Base-by-base conservation (phyloP, 2,113 vertebrate genomes). In the Clarias macrocephalus region DNA sequence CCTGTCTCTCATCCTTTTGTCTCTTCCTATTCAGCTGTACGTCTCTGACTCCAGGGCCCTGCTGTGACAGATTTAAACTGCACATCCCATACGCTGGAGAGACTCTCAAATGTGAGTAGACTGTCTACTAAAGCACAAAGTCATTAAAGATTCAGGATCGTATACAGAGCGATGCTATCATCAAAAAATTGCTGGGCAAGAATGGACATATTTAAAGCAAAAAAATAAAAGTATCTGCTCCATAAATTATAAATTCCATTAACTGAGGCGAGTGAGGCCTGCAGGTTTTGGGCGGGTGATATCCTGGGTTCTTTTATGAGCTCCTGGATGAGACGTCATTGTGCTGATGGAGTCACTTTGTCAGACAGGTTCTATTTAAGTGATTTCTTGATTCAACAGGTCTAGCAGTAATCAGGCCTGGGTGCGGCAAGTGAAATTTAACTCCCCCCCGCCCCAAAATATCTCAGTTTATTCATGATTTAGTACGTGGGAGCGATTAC, bases 81-180 rank as follows among this genome's bases (percentile, higher is more conserved):
- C 98, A 99, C 92, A 99, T 99, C 88, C 98, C 98, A 1, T 99
- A 99, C 84, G 98, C 98, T 86, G 98, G 98, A 94, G 98, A 99
- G 93, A 99, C 97, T 12, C 95, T 99, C 65, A 99, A 99, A 96
- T 99, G 98, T 99, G 94, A 97, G 98, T 73, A 84, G 89, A 83
- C 37, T 80, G 70, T 28, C 59, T 54, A 11, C 63, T 33, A 3
- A 54, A 54, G 18, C 59, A 54, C 62, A 37, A 48, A 15, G 12
- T 54, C n/a, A 16, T 59, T 80, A 80, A 80, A 80, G 76, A 33
- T 59, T 57, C n/a, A 80, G 9, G n/a, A 59, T 30, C n/a, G 52
- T 52, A 12, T 76, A 76, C 56, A 66, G 6, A 68, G 65, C 15
- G 8, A 7, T 72, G 33, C 33, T 18, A 15, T 72, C 68, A 19